These are phyloP conservation scores for Tenthredo distinguenda DNA, from an alignment of 2,888 invertebrate species.

Conservation along the genomic window DNA sequence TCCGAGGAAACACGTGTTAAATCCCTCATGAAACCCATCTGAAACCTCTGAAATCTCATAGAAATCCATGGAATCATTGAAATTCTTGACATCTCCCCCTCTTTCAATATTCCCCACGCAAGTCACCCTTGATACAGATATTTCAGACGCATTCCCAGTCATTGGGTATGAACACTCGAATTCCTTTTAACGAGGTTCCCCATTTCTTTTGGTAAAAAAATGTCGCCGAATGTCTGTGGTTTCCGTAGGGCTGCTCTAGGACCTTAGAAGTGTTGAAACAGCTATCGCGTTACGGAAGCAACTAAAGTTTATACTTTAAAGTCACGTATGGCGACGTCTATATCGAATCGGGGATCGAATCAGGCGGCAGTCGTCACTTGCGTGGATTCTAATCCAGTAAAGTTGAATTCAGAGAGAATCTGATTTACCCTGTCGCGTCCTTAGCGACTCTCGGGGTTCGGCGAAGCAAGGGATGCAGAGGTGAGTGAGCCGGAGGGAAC, in stretches of 20 bases:
- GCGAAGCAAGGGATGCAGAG: constrained; percentile 15
- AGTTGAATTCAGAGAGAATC: constrained; percentile 31
- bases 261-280: not conserved
- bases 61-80: not conserved
- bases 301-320: not conserved
- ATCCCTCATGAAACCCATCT: not conserved
- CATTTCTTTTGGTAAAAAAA: not conserved
- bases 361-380: constrained; percentile 20
- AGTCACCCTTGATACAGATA: not conserved
- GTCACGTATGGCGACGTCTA: constrained; percentile 10
- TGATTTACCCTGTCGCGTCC: constrained; percentile 30
- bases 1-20: not conserved
- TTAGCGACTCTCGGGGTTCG: not conserved
- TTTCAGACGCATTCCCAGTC: not conserved
- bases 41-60: not conserved
- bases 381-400: constrained; percentile 40
- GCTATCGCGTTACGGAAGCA: constrained; percentile 19
- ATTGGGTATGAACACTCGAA: not conserved
- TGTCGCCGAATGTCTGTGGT: not conserved
- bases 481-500: not conserved
- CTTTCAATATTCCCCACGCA: not conserved
- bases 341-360: constrained; percentile 18
- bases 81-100: not conserved
- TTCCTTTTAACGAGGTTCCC: not conserved
- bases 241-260: not conserved